These are phyloP conservation scores for Pterocles gutturalis DNA, from an alignment of 2,113 vertebrate species.

Conservation along the genomic window DNA sequence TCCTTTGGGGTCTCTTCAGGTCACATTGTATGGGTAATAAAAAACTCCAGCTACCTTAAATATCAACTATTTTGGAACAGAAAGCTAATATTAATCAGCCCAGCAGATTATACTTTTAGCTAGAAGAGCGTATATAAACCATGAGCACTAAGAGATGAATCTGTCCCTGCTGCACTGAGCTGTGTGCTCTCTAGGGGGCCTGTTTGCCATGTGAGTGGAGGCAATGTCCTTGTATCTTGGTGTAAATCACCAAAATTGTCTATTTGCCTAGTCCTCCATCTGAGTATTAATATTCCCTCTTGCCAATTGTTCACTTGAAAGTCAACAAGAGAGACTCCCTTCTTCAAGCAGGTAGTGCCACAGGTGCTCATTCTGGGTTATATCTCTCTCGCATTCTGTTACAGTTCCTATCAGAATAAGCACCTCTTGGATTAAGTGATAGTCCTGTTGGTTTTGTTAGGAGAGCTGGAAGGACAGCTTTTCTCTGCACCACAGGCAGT, in stretches of 20 bases:
- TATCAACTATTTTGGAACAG: background rate
- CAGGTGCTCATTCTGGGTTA: background rate
- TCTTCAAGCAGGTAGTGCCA: background rate
- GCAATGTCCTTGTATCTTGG: background rate
- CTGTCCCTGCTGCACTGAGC: background rate
- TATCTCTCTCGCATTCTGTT: background rate
- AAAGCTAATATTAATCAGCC: background rate
- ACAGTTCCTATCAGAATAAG: background rate
- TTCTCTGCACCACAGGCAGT: background rate
- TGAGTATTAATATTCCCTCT: background rate
- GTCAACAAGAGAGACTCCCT: background rate
- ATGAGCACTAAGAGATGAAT: background rate
- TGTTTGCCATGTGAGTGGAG: fast-evolving
- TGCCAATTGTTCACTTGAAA: background rate
- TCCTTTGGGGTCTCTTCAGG: background rate
- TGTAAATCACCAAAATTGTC: background rate
- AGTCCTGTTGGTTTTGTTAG: background rate
- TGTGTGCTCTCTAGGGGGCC: background rate
- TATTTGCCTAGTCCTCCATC: background rate
- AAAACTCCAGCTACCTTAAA: background rate
- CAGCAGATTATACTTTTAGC: background rate
- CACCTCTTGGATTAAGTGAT: background rate
- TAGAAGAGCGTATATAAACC: background rate
- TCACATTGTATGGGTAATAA: background rate
- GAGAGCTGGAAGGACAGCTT: background rate